Evolutionary conservation across 2,113 vertebrate species (phyloP).

Genomic region (Elephantulus edwardii): DNA sequence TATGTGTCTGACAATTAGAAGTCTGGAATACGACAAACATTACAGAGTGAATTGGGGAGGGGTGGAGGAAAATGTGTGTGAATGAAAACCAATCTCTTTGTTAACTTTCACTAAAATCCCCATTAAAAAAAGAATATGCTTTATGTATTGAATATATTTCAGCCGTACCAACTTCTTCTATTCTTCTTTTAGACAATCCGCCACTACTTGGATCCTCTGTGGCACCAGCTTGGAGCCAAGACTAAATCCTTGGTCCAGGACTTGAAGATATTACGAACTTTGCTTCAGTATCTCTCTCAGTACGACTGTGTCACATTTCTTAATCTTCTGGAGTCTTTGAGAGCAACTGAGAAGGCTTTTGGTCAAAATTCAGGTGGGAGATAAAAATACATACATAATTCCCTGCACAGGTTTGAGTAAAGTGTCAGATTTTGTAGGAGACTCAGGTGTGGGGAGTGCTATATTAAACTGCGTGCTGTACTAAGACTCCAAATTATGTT

Average conservation of each 20-base stretch:
- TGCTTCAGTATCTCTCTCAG: conserved; percentile 96
- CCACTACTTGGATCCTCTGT: conserved; percentile 96
- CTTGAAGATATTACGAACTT: conserved; percentile 92
- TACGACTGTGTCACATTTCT: conserved; percentile 98
- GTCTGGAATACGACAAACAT: too few species aligned
- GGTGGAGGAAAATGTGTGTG: too few species aligned
- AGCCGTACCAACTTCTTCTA: conserved; percentile 58
- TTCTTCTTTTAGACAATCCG: conserved; percentile 90
- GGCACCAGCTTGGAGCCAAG: conserved; percentile 97
- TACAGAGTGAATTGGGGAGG: too few species aligned
- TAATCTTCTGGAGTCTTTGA: conserved; percentile 95
- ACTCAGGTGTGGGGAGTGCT: background rate
- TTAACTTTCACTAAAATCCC: too few species aligned
- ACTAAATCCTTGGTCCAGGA: conserved; percentile 97
- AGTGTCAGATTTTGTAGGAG: conserved; percentile 46
- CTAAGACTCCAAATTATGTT: conserved; percentile 68
- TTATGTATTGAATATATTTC: background rate
- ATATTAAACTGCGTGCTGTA: background rate
- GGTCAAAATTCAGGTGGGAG: conserved; percentile 95
- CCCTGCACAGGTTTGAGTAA: conserved; percentile 49
- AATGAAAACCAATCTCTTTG: too few species aligned
- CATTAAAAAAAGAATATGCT: too few species aligned
- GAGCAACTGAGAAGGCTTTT: conserved; percentile 94
- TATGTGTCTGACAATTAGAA: too few species aligned
- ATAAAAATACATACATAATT: conserved; percentile 43